Evolutionary conservation across 2,113 vertebrate genomes (phyloP), one percentile per base, ranked within the genome.

Genomic region (Ornithorhynchus anatinus): DNA sequence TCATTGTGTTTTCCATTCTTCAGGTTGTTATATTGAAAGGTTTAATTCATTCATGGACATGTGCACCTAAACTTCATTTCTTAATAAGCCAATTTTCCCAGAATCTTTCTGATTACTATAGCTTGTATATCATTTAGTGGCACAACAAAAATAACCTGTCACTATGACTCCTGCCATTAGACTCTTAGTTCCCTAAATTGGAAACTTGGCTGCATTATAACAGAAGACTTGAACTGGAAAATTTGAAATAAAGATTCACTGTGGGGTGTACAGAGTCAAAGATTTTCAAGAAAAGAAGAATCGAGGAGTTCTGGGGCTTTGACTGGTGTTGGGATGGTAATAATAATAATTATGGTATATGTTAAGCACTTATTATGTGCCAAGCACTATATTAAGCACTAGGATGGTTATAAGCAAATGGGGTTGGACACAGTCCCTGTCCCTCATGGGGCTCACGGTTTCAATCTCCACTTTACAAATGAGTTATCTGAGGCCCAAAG

Each of bases 1-100:
- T 44, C 58, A 66, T 77, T 47, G 5, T 25, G 59, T 35, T 79
- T 83, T 72, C 29, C 82, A 59, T 3, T 38, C 54, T 35, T 10
- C 56, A 5, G 59, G n/a, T 59, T 52, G 47, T 38, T 75, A 76
- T 69, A 77, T 62, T 68, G 71, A 43, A 59, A 45, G 10, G 5
- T 68, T 70, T 15, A 57, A n/a, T 35, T n/a, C n/a, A n/a, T 0
- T 27, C 5, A 42, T 33, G 32, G 1, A 3, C 64, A 12, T 48
- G 47, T 37, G 37, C 33, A 69, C 14, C 7, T 59, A 67, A 80
- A 40, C 33, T 69, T 1, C 17, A 44, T 76, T 79, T 84, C 35
- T 85, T 70, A 71, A 3, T 45, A 6, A 1, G 64, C 40, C 11
- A 27, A 25, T 60, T 7, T 72, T 62, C 23, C 20, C 0, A 0